Base-by-base conservation (phyloP, 2,888 invertebrate genomes). In the Osmoderma eremita region DNA sequence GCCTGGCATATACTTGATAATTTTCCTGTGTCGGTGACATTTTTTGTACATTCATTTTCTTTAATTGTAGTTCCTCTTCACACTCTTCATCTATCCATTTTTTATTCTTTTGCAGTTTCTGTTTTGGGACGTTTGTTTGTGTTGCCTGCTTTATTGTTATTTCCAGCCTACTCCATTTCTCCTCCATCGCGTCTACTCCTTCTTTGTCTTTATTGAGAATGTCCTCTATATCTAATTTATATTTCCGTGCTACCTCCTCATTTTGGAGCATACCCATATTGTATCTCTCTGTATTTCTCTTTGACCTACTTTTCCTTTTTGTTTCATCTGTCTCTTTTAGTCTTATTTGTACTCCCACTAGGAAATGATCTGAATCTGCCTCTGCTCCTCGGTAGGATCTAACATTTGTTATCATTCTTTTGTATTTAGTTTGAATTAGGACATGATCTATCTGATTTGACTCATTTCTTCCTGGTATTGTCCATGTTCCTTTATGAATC, bases 371-470 rank as follows among this genome's bases (percentile, higher is more conserved):
- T n/a, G n/a, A n/a, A 36, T 36, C 10, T 6, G 5, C 36, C 10
- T 36, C 10, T 36, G 36, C 36, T 10, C 36, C 36, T 36, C 36
- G 5, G 6, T 45, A 45, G 5, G 45, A 8, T 45, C 45, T 45
- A 8, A 45, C 45, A n/a, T 45, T 45, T 45, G n/a, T 45, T 8
- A 45, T 45, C n/a, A 45, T 8, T 36, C 62, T 41, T 36, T 6
- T 36, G 10, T 36, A 5, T 36, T 10, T 5, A 10, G 10, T 36
- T 36, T 10, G 5, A 10, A 36, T 36, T 36, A 36, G 36, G 5
- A 36, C 10, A 5, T 36, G 36, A 36, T 36, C 36, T 36, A 6
- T 36, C 36, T 10, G 36, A 36, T 6, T 6, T 36, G 5, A 6
- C 5, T 36, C 36, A 36, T 6, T 5, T 6, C n/a, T n/a, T n/a